Conservation (phyloP, 2,888 invertebrate genomes). For the Rhingia rostrata region DNA sequence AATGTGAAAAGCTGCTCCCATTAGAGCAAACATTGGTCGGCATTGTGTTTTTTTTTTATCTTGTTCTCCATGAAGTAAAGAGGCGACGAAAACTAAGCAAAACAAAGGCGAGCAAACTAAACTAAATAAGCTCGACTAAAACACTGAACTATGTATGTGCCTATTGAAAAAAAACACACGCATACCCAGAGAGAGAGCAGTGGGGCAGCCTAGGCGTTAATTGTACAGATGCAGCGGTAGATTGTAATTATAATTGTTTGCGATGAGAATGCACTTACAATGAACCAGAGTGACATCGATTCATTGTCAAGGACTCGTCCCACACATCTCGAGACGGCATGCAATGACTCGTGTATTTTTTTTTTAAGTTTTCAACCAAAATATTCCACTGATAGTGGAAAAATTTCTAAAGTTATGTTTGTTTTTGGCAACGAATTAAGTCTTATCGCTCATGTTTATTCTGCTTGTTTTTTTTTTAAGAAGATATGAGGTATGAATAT, state of each 20-base stretch:
- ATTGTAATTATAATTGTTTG: too few species aligned
- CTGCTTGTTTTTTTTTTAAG: too few species aligned
- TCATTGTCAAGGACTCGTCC: too few species aligned
- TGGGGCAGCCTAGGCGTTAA: slow-evolving; percentile 4
- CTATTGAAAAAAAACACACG: slow-evolving; percentile 9
- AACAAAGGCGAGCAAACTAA: slow-evolving; percentile 23
- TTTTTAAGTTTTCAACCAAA: slow-evolving; percentile 38
- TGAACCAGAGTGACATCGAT: too few species aligned
- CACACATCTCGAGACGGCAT: neutral
- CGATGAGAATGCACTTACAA: too few species aligned
- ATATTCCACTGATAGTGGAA: slow-evolving; percentile 52
- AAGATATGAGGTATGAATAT: too few species aligned
- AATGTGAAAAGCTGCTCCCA: slow-evolving; percentile 17
- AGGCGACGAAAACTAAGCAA: neutral
- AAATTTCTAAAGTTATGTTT: slow-evolving; percentile 16
- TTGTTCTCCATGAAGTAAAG: neutral
- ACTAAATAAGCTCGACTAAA: slow-evolving; percentile 14
- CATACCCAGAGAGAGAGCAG: neutral
- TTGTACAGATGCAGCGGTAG: slow-evolving; percentile 20
- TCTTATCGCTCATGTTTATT: slow-evolving; percentile 17
- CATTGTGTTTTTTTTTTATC: slow-evolving; percentile 23
- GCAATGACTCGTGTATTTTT: neutral
- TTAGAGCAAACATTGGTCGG: slow-evolving; percentile 23
- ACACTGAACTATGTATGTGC: slow-evolving; percentile 12
- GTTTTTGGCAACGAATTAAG: slow-evolving; percentile 31